Evolutionary conservation across 1,140 invertebrate species (phyloP).

Genomic region (Polyergus mexicanus): DNA sequence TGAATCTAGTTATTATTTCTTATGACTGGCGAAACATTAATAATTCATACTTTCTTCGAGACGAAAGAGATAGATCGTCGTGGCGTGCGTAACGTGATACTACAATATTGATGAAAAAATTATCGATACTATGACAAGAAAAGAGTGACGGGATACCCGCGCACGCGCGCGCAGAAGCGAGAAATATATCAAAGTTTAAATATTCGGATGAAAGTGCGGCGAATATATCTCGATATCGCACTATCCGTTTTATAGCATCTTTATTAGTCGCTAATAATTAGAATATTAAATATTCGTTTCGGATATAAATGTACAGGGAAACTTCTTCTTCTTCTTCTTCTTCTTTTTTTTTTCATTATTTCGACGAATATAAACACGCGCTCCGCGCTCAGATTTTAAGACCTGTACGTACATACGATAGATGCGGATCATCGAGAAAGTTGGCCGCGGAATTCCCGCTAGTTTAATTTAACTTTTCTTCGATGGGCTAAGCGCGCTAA

Average conservation of each 20-base stretch:
- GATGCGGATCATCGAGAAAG: slow-evolving; percentile 7
- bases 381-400: slow-evolving; percentile 4
- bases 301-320: neutral
- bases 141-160: neutral
- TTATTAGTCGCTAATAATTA: neutral
- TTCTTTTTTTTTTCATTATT: neutral
- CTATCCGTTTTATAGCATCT: neutral
- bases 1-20: neutral
- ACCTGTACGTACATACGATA: neutral
- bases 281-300: neutral
- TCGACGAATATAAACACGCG: neutral
- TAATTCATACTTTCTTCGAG: slow-evolving; percentile 3
- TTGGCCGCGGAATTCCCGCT: slow-evolving; percentile 29
- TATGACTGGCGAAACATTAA: neutral
- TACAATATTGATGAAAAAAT: slow-evolving; percentile 30
- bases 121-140: neutral
- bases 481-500: slow-evolving; percentile 42
- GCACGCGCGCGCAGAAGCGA: too few relatives aligned
- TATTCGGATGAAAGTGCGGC: neutral
- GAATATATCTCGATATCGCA: neutral
- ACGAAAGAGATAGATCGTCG: slow-evolving; percentile 3
- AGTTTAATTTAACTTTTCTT: slow-evolving; percentile 63
- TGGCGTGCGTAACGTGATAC: slow-evolving; percentile 1
- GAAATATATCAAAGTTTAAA: neutral
- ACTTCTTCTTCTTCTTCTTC: neutral